phyloP scores from a whole-genome alignment of 2,888 invertebrate species.

The Xestia sexstrigata region DNA sequence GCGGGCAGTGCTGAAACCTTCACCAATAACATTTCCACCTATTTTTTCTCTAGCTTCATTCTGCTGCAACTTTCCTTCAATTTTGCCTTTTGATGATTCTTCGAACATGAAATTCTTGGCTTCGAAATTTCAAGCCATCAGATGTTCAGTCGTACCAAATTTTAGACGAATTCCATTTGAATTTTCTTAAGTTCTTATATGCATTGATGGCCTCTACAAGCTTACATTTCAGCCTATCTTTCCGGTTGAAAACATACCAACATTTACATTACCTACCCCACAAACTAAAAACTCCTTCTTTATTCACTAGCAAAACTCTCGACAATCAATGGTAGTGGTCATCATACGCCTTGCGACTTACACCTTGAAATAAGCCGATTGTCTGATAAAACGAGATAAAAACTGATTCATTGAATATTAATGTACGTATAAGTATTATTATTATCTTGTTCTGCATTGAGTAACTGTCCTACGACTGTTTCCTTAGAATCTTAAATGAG shows the following conservation, averaged over 20 bases:
- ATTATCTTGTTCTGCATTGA: constrained; percentile 42
- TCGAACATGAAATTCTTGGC: not conserved
- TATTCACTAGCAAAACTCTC: not conserved
- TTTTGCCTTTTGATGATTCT: not conserved
- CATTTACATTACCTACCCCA: no score
- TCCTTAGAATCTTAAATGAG: constrained; percentile 34
- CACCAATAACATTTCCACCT: not conserved
- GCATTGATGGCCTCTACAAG: not conserved
- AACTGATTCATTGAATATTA: constrained; percentile 69
- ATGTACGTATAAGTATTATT: constrained; percentile 59
- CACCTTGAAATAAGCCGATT: constrained; percentile 73
- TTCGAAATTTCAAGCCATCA: not conserved
- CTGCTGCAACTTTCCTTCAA: not conserved
- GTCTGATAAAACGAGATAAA: constrained; percentile 68
- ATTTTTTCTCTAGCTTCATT: not conserved
- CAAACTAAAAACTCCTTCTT: not conserved
- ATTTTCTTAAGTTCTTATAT: not conserved
- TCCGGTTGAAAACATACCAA: not conserved
- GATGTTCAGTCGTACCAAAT: not conserved
- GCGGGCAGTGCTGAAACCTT: not conserved
- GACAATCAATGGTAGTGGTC: constrained; percentile 51
- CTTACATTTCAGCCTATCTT: not conserved
- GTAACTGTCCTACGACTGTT: constrained; percentile 17
- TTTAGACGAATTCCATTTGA: not conserved
- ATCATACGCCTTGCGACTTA: constrained; percentile 68